Evolutionary conservation across 2,888 invertebrate genomes (phyloP).

Genomic region (Dasysyrphus tricinctus): DNA sequence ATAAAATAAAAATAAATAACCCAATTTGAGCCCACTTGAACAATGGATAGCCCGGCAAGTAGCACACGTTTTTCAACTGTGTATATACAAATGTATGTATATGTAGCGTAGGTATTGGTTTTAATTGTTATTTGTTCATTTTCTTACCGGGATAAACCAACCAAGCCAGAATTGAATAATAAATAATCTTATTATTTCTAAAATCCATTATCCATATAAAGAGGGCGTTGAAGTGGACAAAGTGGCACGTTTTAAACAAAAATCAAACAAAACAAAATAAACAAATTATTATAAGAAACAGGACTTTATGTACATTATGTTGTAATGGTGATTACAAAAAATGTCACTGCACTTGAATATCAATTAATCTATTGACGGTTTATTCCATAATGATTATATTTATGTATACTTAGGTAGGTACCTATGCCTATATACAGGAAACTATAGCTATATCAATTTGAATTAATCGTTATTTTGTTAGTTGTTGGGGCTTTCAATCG

Average conservation of each 20-base stretch:
- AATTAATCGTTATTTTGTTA: slow-evolving; percentile 21
- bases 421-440: slow-evolving; percentile 46
- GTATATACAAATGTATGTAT: neutral
- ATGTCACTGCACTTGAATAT: slow-evolving; percentile 67
- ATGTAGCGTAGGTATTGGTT: neutral
- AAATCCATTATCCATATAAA: slow-evolving; percentile 3
- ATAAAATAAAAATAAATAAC: slow-evolving; percentile 1
- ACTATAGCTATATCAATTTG: slow-evolving; percentile 49
- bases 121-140: slow-evolving; percentile 16
- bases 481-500: neutral
- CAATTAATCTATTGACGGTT: slow-evolving; percentile 57
- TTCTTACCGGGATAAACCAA: neutral
- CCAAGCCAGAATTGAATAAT: slow-evolving; percentile 18
- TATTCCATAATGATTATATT: slow-evolving; percentile 34
- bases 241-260: slow-evolving; percentile 47
- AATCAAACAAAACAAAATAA: slow-evolving; percentile 21
- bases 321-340: slow-evolving; percentile 61
- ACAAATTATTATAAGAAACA: neutral
- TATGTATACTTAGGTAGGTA: neutral
- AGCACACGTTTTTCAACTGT: slow-evolving; percentile 6
- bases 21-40: slow-evolving; percentile 36
- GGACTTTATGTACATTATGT: slow-evolving; percentile 31
- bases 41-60: slow-evolving; percentile 5
- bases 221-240: slow-evolving; percentile 7
- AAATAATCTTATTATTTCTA: slow-evolving; percentile 22